Evolutionary conservation across 2,113 vertebrate genomes (phyloP).

Genomic region (Xiphophorus couchianus): DNA sequence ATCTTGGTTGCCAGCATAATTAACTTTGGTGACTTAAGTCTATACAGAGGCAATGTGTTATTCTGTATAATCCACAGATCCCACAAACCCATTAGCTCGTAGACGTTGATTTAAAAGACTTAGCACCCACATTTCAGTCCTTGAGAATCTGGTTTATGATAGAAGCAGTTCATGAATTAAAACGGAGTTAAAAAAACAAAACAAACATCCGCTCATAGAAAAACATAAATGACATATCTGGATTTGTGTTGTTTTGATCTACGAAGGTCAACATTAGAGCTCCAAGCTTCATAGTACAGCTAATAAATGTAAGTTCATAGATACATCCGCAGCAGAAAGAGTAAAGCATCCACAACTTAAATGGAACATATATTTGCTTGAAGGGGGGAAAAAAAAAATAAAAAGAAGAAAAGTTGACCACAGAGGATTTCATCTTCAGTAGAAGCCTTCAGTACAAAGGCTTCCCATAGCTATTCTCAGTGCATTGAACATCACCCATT

Average conservation of each 20-base stretch:
- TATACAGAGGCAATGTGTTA: neutral
- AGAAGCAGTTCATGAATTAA: neutral
- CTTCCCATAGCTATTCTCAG: constrained; percentile 55
- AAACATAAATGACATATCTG: neutral
- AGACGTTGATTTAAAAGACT: neutral
- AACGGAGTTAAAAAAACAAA: neutral
- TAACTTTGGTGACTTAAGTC: neutral
- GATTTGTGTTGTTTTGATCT: neutral
- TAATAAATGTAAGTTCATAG: neutral
- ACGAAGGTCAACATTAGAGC: neutral
- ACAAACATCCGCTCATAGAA: neutral
- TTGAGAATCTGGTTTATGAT: neutral
- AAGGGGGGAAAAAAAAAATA: too few relatives aligned
- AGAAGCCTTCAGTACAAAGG: constrained; percentile 31
- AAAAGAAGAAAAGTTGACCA: constrained; percentile 2
- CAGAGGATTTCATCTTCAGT: constrained; percentile 13
- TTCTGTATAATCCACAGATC: constrained; percentile 12
- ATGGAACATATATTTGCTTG: constrained; percentile 8
- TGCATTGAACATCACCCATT: constrained; percentile 50
- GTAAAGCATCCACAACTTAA: constrained; percentile 13
- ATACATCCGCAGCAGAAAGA: neutral
- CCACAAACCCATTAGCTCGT: neutral
- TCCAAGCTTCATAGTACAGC: neutral
- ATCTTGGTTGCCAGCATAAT: neutral
- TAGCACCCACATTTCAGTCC: neutral